A percentile compares a stretch with the other conserved stretches of the same genome.
Evolutionary conservation across 2,888 invertebrate species (phyloP).

Genomic region (Iselma pallidipennis): DNA sequence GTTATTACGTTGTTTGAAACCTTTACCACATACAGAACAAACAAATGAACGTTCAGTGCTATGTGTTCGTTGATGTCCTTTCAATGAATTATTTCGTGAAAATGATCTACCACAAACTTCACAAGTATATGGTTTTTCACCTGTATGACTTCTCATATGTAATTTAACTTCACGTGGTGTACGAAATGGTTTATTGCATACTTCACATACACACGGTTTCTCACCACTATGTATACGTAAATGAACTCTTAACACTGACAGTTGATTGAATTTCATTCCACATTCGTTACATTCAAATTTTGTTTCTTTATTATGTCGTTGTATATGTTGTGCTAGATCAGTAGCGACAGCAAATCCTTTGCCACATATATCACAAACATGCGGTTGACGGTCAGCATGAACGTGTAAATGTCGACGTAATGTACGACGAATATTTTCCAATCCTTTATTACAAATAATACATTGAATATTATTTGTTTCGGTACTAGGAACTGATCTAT

Average conservation of each 20-base stretch:
- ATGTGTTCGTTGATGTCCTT: neutral
- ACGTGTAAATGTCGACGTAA: neutral
- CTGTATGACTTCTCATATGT: conserved; percentile 1
- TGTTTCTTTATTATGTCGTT: neutral
- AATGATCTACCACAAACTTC: neutral
- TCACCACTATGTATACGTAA: neutral
- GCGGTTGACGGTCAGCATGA: too few species aligned
- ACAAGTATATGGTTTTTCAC: neutral
- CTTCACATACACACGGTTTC: neutral
- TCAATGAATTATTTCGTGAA: neutral
- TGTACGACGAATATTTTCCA: neutral
- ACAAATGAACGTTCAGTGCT: neutral
- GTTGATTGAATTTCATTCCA: neutral
- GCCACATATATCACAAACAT: neutral
- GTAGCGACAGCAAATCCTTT: neutral
- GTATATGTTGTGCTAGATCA: neutral
- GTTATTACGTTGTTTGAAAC: too few species aligned
- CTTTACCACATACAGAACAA: neutral
- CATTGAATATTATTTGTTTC: neutral
- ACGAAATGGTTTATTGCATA: neutral
- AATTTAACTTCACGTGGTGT: neutral
- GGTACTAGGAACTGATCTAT: neutral
- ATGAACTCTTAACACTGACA: neutral
- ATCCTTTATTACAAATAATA: neutral
- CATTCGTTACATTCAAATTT: neutral